A percentile compares a stretch with the other conserved stretches of the same genome.
Evolutionary conservation across 2,113 vertebrate species (phyloP).

Genomic region (Prionailurus bengalensis): DNA sequence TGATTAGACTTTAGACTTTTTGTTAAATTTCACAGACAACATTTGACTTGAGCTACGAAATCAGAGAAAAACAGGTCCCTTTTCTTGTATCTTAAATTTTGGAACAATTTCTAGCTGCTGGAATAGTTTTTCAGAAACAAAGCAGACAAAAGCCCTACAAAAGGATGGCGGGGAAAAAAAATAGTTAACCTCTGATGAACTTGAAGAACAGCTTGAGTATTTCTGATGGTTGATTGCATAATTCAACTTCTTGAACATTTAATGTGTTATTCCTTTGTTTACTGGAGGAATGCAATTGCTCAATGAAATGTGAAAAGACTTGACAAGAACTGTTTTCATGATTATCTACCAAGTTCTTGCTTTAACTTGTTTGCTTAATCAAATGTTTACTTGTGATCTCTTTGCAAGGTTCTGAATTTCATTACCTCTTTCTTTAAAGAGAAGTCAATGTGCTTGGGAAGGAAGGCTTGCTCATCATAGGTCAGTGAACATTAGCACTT

Average conservation of each 20-base stretch:
- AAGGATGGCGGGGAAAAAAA: not conserved
- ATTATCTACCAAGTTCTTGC: constrained; percentile 34
- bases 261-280: not conserved
- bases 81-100: constrained; percentile 11
- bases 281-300: constrained; percentile 48
- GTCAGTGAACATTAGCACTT: constrained; percentile 41
- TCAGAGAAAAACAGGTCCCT: not conserved
- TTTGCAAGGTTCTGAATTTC: constrained; percentile 62
- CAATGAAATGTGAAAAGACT: constrained; percentile 53
- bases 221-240: constrained; percentile 29
- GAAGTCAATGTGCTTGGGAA: constrained; percentile 61
- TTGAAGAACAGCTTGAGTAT: not conserved
- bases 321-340: constrained; percentile 24
- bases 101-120: constrained; percentile 5
- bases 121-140: constrained; percentile 13
- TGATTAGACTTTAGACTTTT: not conserved
- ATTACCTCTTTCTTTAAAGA: constrained; percentile 63
- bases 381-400: constrained; percentile 52
- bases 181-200: not conserved
- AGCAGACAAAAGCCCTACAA: not conserved
- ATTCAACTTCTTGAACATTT: constrained; percentile 40
- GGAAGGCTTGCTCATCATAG: constrained; percentile 48
- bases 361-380: constrained; percentile 62
- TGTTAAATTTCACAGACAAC: not conserved
- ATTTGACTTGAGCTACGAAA: constrained; percentile 54